phyloP scores from a whole-genome alignment of 2,888 invertebrate genomes.

The Rhyacophila evoluta region DNA sequence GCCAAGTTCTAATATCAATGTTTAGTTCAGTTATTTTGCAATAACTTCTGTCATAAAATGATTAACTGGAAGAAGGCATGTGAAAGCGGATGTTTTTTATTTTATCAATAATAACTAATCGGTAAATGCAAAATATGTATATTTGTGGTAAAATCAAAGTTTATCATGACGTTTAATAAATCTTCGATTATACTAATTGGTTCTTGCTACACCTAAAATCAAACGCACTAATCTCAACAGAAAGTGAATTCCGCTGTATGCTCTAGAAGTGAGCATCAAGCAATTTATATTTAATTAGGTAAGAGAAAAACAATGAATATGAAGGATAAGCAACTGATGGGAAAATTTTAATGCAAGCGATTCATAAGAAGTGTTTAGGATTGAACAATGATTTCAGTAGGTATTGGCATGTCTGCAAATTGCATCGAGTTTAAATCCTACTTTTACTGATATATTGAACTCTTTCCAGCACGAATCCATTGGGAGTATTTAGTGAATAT shows the following conservation, averaged over 20 bases:
- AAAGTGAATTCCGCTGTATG: neutral
- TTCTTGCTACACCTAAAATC: conserved; percentile 23
- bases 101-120: too few species aligned
- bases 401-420: neutral
- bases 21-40: neutral
- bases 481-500: conserved; percentile 11
- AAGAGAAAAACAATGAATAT: neutral
- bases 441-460: neutral
- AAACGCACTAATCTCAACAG: conserved; percentile 23
- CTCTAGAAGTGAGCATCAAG: neutral
- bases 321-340: neutral
- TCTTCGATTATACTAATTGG: neutral
- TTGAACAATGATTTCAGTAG: neutral
- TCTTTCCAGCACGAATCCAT: neutral
- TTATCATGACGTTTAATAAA: neutral
- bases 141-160: neutral
- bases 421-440: neutral
- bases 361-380: neutral
- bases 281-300: neutral
- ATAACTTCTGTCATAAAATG: too few species aligned
- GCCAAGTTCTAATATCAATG: neutral
- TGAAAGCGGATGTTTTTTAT: too few species aligned
- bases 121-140: neutral
- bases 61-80: too few species aligned
- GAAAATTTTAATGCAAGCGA: neutral